Conservation (phyloP, 2,797 vertebrate species). For the Apogon talboti region DNA sequence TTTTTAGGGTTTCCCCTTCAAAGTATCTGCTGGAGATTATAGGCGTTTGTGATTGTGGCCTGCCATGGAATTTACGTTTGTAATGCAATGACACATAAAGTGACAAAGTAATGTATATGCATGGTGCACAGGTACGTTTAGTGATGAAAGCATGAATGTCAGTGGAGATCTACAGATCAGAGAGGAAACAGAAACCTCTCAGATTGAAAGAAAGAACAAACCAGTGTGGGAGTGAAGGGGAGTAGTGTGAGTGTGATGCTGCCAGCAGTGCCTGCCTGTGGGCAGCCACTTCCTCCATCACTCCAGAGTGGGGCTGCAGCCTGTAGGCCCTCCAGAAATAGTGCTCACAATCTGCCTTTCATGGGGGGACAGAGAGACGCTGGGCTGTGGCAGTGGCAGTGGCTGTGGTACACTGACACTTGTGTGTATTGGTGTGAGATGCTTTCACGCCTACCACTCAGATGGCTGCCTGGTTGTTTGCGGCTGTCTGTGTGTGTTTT, state of each 20-base stretch:
- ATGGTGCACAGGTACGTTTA: constrained; percentile 7
- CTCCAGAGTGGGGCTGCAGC: constrained; percentile 51
- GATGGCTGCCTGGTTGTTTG: constrained; percentile 41
- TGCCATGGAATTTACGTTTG: background rate
- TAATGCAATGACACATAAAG: background rate
- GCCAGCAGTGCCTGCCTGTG: constrained; percentile 75
- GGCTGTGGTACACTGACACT: constrained; percentile 35
- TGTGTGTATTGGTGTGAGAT: constrained; percentile 26
- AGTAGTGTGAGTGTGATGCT: constrained; percentile 54
- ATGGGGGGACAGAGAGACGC: constrained; percentile 60
- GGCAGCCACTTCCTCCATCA: constrained; percentile 74
- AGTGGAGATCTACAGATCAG: background rate
- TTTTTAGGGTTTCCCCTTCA: too few species aligned
- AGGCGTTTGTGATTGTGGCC: background rate
- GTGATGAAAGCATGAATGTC: background rate
- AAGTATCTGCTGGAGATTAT: too few species aligned
- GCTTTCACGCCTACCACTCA: constrained; percentile 32
- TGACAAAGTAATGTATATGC: background rate
- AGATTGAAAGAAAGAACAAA: constrained; percentile 27
- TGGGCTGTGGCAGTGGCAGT: constrained; percentile 41
- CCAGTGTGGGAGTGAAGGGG: constrained; percentile 23
- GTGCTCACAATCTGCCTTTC: constrained; percentile 76
- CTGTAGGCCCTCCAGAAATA: constrained; percentile 76
- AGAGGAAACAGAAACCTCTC: constrained; percentile 22
- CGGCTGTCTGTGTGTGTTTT: constrained; percentile 55